Base-by-base conservation (phyloP, 2,888 invertebrate genomes). In the Uropetala carovei region DNA sequence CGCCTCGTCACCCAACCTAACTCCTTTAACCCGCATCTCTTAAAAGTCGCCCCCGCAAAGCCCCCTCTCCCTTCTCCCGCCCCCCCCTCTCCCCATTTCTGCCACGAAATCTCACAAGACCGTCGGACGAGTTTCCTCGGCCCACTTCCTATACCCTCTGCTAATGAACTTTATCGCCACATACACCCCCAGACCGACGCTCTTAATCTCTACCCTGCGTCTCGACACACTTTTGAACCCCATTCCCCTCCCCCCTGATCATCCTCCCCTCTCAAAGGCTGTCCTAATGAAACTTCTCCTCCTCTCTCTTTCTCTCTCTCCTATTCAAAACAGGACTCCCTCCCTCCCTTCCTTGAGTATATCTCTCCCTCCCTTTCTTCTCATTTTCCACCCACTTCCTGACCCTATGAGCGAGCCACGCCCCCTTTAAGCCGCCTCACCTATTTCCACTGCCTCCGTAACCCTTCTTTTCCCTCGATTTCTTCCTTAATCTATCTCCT, bases 91-190 rank as follows among this genome's bases (percentile, higher is more conserved):
- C 5, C 43, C 5, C 5, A 1, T 43, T 43, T 43, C 43, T 43
- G 43, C 43, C 43, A 43, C 43, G 43, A 11, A 68, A 68, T 68
- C 68, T 68, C 68, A 22, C 68, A n/a, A 68, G 22, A 43, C 43
- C 43, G 43, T 43, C 43, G 18, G 68, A 68, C 68, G 68, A 68
- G 68, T n/a, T 22, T 68, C n/a, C n/a, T n/a, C 68, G 18, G 18
- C 68, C 64, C n/a, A 68, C 68, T 68, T 68, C 68, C 64, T 64
- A 64, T n/a, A 10, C 68, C 43, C 68, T 68, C 22, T 22, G 68
- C n/a, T 68, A 68, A 60, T 60, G 60, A 60, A 60, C 60, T 60
- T 64, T 64, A 68, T 68, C 68, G 18, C 68, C 68, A n/a, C 68
- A 22, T 68, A 68, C 18, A 68, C 68, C 68, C 68, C 22, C 68